Evolutionary conservation across 2,797 vertebrate genomes (phyloP).

Genomic region (Chromis chromis): DNA sequence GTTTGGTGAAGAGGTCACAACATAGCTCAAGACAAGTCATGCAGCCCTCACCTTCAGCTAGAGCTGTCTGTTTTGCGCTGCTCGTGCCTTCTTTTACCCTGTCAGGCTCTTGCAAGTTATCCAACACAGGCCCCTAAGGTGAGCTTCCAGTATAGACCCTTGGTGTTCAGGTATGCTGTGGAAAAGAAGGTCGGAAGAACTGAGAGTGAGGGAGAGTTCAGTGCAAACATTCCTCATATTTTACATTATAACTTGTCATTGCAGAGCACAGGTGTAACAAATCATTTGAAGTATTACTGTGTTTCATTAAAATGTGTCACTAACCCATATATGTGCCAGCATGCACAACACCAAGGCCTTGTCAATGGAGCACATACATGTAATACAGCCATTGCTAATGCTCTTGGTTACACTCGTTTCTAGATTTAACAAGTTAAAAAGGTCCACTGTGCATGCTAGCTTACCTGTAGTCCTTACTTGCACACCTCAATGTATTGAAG

Average conservation of each 20-base stretch:
- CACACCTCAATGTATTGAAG: neutral
- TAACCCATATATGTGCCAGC: neutral
- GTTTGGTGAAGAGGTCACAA: slow-evolving; percentile 35
- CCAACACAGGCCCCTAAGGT: slow-evolving; percentile 29
- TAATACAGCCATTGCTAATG: neutral
- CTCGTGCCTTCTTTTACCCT: slow-evolving; percentile 35
- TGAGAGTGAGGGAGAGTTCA: neutral
- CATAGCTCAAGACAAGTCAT: slow-evolving; percentile 36
- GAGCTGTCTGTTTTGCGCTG: slow-evolving; percentile 18
- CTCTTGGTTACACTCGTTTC: neutral
- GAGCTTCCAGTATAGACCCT: slow-evolving; percentile 21
- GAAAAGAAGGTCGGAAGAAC: slow-evolving; percentile 21
- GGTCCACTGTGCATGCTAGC: neutral
- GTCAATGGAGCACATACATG: neutral
- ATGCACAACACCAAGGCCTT: neutral
- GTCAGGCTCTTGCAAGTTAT: slow-evolving; percentile 45
- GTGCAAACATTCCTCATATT: neutral
- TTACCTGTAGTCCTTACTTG: neutral
- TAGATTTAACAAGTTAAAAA: slow-evolving; percentile 3
- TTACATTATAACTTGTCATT: neutral
- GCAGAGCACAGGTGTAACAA: neutral
- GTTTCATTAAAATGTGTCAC: neutral
- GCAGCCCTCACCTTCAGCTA: slow-evolving; percentile 37
- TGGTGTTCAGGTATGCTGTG: slow-evolving; percentile 46
- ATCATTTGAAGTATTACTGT: neutral